Base-by-base conservation (phyloP, 1,140 invertebrate genomes). In the Zaprionus ghesquierei region DNA sequence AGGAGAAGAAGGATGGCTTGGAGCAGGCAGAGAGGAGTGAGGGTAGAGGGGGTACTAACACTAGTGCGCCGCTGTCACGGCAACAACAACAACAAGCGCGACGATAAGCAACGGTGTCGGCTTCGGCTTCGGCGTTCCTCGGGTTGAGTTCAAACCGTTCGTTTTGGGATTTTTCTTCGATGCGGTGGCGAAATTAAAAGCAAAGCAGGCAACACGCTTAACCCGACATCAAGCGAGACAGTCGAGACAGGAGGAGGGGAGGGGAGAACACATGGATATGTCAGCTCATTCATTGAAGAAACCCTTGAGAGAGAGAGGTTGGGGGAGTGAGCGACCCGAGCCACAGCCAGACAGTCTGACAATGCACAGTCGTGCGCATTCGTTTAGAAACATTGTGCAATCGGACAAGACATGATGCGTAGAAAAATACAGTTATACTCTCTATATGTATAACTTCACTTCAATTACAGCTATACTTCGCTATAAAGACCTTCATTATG, bases 111-210 rank as follows among this genome's bases (percentile, higher is more conserved):
- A 62, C 53, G 44, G 31, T 69, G 69, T 72, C 75, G 64, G 69
- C 70, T 72, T 59, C 29, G 61, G n/a, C n/a, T n/a, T n/a, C n/a
- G n/a, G n/a, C n/a, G n/a, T n/a, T n/a, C n/a, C n/a, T 38, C n/a
- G 69, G 66, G 64, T 72, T 56, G 69, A 77, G 77, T 77, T 80
- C 58, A 70, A 71, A 73, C 54, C 61, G 73, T 72, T 79, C 62
- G 54, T 53, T 84, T 84, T 77, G 56, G 35, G 65, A 64, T 77
- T 86, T 77, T 62, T 65, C 51, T 85, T 75, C 69, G 73, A 55
- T 79, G 76, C 77, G 77, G 77, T 86, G 81, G 81, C 81, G 75
- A 89, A 87, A 87, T 87, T 69, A 82, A 87, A 89, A 79, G 75
- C 79, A 46, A 41, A 46, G 41, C 15, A 46, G 41, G 41, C 41